phyloP scores from a whole-genome alignment of 2,888 invertebrate species.

The Spisula subtruncata region DNA sequence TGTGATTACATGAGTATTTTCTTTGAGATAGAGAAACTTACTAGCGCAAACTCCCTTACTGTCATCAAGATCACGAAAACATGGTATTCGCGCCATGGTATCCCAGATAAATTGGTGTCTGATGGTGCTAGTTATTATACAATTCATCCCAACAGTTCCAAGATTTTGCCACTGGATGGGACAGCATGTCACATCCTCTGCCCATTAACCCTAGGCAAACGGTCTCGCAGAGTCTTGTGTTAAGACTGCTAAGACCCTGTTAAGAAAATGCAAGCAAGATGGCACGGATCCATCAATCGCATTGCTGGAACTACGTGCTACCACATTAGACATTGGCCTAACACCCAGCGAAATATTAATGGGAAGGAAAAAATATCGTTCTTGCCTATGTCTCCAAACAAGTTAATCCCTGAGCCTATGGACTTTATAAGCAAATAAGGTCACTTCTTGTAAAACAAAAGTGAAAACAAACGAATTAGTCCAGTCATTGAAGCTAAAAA shows the following conservation, averaged over 20 bases:
- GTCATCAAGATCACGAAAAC: not conserved
- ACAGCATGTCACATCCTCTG: not conserved
- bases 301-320: not conserved
- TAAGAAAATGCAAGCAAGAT: constrained; percentile 13
- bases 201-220: not conserved
- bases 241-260: not conserved
- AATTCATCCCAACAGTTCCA: not conserved
- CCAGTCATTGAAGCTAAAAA: no score
- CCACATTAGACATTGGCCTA: not conserved
- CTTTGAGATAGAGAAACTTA: not conserved
- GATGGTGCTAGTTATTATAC: constrained; percentile 36
- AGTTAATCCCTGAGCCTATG: not conserved
- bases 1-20: not conserved
- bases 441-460: not conserved
- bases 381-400: not conserved
- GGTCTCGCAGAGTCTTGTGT: not conserved
- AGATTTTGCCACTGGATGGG: not conserved
- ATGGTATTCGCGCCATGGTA: not conserved
- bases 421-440: not conserved
- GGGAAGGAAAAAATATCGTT: not conserved
- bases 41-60: not conserved
- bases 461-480: not conserved
- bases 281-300: not conserved
- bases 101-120: constrained; percentile 3
- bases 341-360: constrained; percentile 1